Evolutionary conservation across 92 coral and sea anemone species (phyloP).

Genomic region (Blastomussa wellsi): DNA sequence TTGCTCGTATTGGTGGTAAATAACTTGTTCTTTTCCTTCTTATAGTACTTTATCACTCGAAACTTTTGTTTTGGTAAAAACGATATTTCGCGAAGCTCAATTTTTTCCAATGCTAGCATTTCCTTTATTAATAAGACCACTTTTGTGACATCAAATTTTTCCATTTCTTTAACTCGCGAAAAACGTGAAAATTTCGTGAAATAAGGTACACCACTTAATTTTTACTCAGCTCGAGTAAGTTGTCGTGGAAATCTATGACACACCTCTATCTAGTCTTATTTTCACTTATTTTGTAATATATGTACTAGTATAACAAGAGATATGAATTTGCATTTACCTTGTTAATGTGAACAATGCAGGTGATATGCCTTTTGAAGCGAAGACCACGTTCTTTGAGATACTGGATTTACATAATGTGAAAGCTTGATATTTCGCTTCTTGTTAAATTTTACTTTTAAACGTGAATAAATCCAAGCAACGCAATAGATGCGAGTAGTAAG

Average conservation of each 20-base stretch:
- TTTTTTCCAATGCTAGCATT: too few relatives aligned
- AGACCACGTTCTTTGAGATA: background rate
- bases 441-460: background rate
- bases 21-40: background rate
- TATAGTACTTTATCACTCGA: too few relatives aligned
- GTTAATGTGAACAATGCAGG: background rate
- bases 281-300: background rate
- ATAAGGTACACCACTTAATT: background rate
- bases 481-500: background rate
- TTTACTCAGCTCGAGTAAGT: background rate
- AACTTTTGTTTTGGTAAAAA: too few relatives aligned
- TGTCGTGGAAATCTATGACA: background rate
- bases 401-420: background rate
- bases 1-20: background rate
- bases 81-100: too few relatives aligned
- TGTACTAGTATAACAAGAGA: background rate
- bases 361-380: background rate
- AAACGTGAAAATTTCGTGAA: too few relatives aligned
- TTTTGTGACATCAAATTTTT: too few relatives aligned
- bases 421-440: background rate
- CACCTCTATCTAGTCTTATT: background rate
- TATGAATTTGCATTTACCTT: background rate
- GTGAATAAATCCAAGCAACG: background rate
- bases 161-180: too few relatives aligned
- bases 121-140: too few relatives aligned